Evolutionary conservation across 2,888 invertebrate genomes (phyloP), one percentile per base, ranked within the genome.

Genomic region (Tupiocoris notatus): DNA sequence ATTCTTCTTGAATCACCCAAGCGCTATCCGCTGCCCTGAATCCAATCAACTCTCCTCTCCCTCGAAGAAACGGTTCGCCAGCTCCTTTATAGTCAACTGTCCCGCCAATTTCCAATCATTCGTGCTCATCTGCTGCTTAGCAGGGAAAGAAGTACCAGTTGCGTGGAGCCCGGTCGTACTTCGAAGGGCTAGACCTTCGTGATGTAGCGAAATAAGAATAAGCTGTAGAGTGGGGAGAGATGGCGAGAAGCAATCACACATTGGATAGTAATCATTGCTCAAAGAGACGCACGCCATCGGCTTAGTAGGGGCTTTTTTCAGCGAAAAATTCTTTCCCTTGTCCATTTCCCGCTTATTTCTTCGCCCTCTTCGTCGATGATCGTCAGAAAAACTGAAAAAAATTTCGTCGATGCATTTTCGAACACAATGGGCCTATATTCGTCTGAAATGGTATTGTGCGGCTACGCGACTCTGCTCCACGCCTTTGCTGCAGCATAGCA

Each of bases 101-200:
- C 75, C 64, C 58, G 24, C 75, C 21, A 39, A 65, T 75, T 65
- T 65, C 65, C 65, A 75, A 75, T 65, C 75, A 58, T 65, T 64
- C 56, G 58, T 62, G 24, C 58, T 65, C 68, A 17, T 68, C 56
- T 65, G 23, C 56, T 64, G 21, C 23, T 65, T 23, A 57, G 58
- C 21, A 63, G 20, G 7, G 18, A 6, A 20, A 3, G 16, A 16
- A 20, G n/a, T 2, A 58, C 25, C 65, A 57, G 65, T 65, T 75
- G 65, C 75, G 65, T 75, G 65, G 58, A 57, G 22, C 65, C 17
- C 23, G 7, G 75, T 64, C 22, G 64, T 75, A 65, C 65, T 65
- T 75, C 75, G 63, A 39, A 23, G 16, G 71, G n/a, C n/a, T n/a
- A 39, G 75, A 24, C 75, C 75, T 75, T 75, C 75, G 65, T 65